Base-by-base conservation (phyloP, 2,113 vertebrate species). In the Cyanoramphus novaezelandiae region DNA sequence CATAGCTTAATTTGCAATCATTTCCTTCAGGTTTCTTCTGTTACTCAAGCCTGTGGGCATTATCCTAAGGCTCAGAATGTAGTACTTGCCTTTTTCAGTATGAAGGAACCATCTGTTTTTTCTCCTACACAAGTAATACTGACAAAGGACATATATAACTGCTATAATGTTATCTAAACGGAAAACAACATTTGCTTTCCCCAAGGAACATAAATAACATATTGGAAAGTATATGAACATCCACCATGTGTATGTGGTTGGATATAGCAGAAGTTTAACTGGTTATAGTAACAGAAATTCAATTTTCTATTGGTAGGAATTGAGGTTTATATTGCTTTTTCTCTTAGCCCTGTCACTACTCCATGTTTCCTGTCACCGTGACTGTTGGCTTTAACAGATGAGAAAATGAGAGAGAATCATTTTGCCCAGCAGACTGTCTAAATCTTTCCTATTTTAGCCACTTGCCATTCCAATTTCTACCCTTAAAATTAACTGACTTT, bases 61-160 rank as follows among this genome's bases (percentile, higher is more conserved):
- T 62, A 80, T 93, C 37, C 53, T 80, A 59, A 52, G 86, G 41
- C 85, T 96, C 86, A 85, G 64, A 78, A 93, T 81, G 72, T 87
- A 77, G 78, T 92, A 92, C 95, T 94, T 95, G 91, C 88, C 82
- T 97, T 93, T 96, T 96, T 93, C 88, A 90, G 90, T 71, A 75
- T 49, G 82, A 88, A 77, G 31, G 63, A 93, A 90, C 90, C 88
- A 96, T 96, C 93, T 96, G 92, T 86, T 97, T 97, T 91, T 68
- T 90, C 90, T 96, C 93, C 96, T 95, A 97, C 95, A 95, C 86
- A 97, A 96, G 93, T 94, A 95, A 93, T 97, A 63, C 76, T 97
- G 85, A 94, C 95, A 95, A 95, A 92, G 72, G 63, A 94, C 93
- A 82, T 91, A 91, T 92, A 96, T 96, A 96, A 92, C 92, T 92